Evolutionary conservation across 2,113 vertebrate genomes (phyloP).

Genomic region (Heterocephalus glaber): DNA sequence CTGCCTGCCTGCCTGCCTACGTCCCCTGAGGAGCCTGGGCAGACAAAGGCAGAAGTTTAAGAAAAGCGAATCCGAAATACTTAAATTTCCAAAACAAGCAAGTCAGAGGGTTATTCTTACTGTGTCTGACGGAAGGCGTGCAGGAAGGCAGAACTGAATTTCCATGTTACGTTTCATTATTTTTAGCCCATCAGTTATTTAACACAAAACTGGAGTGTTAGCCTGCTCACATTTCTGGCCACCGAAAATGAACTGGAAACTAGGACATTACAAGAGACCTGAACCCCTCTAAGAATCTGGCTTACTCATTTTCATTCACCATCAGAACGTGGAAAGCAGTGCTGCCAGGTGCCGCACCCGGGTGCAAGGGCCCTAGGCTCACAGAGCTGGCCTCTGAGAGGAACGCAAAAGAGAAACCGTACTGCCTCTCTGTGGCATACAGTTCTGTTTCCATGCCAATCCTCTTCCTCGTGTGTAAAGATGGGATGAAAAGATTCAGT

Average conservation of each 20-base stretch:
- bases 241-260: constrained; percentile 42
- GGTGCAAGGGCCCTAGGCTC: too few species aligned
- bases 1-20: too few species aligned
- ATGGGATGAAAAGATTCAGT: not conserved
- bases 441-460: constrained; percentile 32
- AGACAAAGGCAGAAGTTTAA: not conserved
- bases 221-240: not conserved
- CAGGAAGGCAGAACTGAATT: not conserved
- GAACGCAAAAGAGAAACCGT: not conserved
- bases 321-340: not conserved
- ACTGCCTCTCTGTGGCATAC: not conserved
- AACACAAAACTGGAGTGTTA: constrained; percentile 7
- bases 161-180: not conserved
- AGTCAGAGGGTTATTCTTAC: not conserved
- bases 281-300: not conserved
- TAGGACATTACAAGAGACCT: not conserved
- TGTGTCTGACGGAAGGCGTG: not conserved
- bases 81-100: not conserved
- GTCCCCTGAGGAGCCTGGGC: too few species aligned
- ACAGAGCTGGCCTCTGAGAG: not conserved
- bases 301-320: not conserved
- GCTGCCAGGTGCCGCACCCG: too few species aligned
- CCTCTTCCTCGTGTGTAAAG: not conserved
- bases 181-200: constrained; percentile 33
- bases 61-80: not conserved